These are phyloP conservation scores for Drosophila quinaria DNA, from an alignment of 2,888 invertebrate species.

Conservation along the genomic window DNA sequence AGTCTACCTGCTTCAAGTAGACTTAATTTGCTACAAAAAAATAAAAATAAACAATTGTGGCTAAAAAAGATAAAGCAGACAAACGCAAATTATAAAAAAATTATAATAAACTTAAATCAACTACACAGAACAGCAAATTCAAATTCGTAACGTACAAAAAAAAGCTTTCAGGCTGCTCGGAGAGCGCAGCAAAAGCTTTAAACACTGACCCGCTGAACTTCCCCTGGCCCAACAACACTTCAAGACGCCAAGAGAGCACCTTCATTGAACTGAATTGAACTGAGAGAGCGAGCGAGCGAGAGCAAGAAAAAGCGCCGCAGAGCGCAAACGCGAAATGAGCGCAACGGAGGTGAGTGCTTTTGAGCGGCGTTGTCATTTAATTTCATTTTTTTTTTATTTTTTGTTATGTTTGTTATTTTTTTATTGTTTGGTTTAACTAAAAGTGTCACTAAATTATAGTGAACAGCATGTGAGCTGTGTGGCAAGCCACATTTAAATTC, in stretches of 20 bases:
- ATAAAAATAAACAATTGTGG: neutral
- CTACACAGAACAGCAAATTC: conserved; percentile 16
- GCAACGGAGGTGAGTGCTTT: conserved; percentile 61
- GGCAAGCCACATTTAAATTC: neutral
- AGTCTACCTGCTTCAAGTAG: neutral
- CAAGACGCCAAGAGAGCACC: neutral
- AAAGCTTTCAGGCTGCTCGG: conserved; percentile 33
- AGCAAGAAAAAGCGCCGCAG: neutral
- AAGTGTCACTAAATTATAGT: conserved; percentile 22
- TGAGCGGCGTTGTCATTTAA: conserved; percentile 2
- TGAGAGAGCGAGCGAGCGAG: neutral
- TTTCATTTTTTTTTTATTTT: conserved; percentile 1
- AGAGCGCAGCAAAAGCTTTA: conserved; percentile 26
- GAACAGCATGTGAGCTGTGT: conserved; percentile 8
- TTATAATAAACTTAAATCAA: neutral
- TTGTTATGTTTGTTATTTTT: conserved; percentile 13
- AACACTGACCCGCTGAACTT: conserved; percentile 4
- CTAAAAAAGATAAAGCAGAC: conserved; percentile 3
- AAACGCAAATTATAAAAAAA: conserved; percentile 2
- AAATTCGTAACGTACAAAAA: conserved; percentile 38
- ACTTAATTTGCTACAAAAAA: neutral
- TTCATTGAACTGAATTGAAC: neutral
- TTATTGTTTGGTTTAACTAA: conserved; percentile 2
- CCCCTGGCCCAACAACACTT: conserved; percentile 6
- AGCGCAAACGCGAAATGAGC: conserved; percentile 57